A percentile compares a stretch with the other conserved stretches of the same genome.
phyloP scores from a whole-genome alignment of 2,888 invertebrate species.

The Serripes groenlandicus region DNA sequence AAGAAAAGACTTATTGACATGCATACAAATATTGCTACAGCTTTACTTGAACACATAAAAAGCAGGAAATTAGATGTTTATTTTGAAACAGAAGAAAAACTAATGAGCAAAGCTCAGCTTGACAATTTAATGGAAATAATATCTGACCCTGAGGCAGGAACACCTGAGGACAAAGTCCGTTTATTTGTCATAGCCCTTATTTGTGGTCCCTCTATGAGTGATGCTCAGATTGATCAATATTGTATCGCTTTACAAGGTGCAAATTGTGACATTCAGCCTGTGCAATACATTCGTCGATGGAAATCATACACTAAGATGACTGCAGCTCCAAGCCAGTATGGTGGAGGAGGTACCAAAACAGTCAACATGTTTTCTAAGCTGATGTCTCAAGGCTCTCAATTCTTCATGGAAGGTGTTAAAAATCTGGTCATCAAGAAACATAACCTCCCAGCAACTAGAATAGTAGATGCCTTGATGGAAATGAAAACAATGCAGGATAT shows the following conservation, averaged over 20 bases:
- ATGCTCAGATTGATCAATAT: constrained; percentile 94
- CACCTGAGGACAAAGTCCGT: constrained; percentile 96
- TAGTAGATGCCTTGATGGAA: constrained; percentile 96
- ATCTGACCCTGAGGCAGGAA: constrained; percentile 94
- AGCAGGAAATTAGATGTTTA: constrained; percentile 96
- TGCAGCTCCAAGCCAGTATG: constrained; percentile 90
- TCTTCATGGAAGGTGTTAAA: constrained; percentile 99
- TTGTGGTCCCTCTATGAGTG: constrained; percentile 93
- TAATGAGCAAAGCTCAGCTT: constrained; percentile 90
- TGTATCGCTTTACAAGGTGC: constrained; percentile 92
- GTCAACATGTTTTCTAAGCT: constrained; percentile 99
- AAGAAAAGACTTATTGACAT: constrained; percentile 99
- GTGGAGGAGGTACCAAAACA: constrained; percentile 96
- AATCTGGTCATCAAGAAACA: constrained; percentile 99
- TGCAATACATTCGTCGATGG: constrained; percentile 97
- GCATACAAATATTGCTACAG: constrained; percentile 99
- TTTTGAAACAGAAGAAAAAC: constrained; percentile 99
- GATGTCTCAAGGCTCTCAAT: constrained; percentile 97
- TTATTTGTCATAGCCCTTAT: constrained; percentile 95
- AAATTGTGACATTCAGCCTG: constrained; percentile 94
- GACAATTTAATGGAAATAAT: constrained; percentile 96
- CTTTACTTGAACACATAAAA: constrained; percentile 88
- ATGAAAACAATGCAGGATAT: constrained; percentile 91
- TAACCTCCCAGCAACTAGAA: constrained; percentile 97
- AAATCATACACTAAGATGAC: constrained; percentile 94